Percentiles rank a stretch among this genome's conserved stretches.
Conservation (phyloP, 2,888 invertebrate species). For the Callyntrura sp. region DNA sequence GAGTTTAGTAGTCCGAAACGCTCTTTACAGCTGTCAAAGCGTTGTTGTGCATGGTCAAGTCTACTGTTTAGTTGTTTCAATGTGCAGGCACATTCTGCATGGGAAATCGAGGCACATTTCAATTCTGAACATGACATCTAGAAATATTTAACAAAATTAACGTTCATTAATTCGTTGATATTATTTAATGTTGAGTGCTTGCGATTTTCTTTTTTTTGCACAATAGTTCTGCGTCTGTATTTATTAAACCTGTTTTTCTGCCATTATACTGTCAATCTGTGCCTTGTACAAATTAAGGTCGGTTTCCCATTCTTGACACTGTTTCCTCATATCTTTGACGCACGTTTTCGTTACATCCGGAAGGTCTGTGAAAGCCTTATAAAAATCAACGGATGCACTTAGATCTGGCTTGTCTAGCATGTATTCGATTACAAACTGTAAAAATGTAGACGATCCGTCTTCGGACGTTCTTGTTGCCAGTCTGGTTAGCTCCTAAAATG, state of each 20-base stretch:
- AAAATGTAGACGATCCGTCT: slow-evolving; percentile 54
- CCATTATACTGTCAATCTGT: too few relatives aligned
- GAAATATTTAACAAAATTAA: neutral
- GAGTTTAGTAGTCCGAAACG: slow-evolving; percentile 29
- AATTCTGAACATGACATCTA: neutral
- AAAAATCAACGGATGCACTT: slow-evolving; percentile 52
- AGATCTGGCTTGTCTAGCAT: slow-evolving; percentile 10
- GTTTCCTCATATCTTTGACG: slow-evolving; percentile 2
- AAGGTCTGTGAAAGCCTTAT: slow-evolving; percentile 55
- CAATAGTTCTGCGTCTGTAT: neutral
- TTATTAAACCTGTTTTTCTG: too few relatives aligned
- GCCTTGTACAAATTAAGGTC: neutral
- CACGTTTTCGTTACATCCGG: slow-evolving; percentile 65
- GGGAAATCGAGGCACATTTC: neutral
- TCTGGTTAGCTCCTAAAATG: slow-evolving; percentile 47
- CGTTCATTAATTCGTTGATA: neutral
- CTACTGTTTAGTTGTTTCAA: neutral
- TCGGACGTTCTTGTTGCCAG: slow-evolving; percentile 54
- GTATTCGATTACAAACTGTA: slow-evolving; percentile 71
- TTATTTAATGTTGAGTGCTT: neutral
- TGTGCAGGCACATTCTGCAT: too few relatives aligned
- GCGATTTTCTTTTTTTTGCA: neutral
- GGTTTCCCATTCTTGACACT: slow-evolving; percentile 26
- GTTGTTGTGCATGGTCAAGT: slow-evolving; percentile 8
- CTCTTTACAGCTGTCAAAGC: slow-evolving; percentile 40